Conservation (phyloP, 1,140 invertebrate genomes). For the Anastrepha obliqua region DNA sequence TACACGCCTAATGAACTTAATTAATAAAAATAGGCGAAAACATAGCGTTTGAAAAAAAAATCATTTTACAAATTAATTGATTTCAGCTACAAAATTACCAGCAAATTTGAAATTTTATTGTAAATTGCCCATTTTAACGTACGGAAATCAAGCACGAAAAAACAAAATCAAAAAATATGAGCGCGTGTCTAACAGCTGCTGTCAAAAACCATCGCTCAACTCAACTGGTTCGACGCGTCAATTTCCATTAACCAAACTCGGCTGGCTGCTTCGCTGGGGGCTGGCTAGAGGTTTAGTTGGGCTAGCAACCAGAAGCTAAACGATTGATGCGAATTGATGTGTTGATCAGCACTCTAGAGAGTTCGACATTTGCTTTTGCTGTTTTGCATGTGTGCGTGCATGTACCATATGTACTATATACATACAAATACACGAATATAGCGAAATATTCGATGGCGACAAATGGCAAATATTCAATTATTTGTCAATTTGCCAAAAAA, state of each 20-base stretch:
- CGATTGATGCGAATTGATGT: constrained; percentile 24
- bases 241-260: not conserved
- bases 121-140: not conserved
- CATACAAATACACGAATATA: too few relatives aligned
- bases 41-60: not conserved
- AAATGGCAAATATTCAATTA: constrained; percentile 39
- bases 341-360: constrained; percentile 12
- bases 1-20: constrained; percentile 22
- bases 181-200: constrained; percentile 23
- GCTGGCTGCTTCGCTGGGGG: not conserved
- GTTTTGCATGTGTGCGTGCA: not conserved
- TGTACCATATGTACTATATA: not conserved
- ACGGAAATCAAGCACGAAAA: not conserved
- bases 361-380: not conserved
- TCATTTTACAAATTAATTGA: constrained; percentile 4
- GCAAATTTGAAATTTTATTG: not conserved
- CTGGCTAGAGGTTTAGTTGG: not conserved
- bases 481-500: constrained; percentile 36
- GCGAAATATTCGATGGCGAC: not conserved
- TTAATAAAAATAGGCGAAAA: not conserved
- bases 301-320: not conserved
- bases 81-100: not conserved
- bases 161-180: constrained; percentile 3
- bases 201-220: not conserved
- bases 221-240: constrained; percentile 9